Evolutionary conservation across 1,140 invertebrate species (phyloP).

Genomic region (Trichonephila clavata): DNA sequence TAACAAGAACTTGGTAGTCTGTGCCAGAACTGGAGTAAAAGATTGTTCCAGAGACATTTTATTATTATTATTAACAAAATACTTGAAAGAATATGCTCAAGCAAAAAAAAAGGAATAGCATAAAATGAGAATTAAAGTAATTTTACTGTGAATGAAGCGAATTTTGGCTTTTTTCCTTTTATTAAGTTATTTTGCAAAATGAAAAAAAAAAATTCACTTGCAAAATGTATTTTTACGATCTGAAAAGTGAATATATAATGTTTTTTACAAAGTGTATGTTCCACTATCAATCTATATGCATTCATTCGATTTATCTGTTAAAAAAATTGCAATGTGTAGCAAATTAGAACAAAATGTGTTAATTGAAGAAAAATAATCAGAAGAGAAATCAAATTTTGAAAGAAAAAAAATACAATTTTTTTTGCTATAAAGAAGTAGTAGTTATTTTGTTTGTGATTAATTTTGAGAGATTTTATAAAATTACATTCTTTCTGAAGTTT

Average conservation of each 20-base stretch:
- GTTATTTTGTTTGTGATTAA: too few relatives aligned
- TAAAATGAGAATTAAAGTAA: neutral
- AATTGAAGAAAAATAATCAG: too few relatives aligned
- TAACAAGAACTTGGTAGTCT: neutral
- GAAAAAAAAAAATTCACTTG: neutral
- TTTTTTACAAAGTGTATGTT: neutral
- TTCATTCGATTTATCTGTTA: neutral
- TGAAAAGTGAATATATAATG: neutral
- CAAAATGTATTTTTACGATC: neutral
- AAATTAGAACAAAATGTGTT: too few relatives aligned
- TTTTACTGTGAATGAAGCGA: too few relatives aligned
- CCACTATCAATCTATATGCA: neutral
- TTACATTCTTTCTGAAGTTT: too few relatives aligned
- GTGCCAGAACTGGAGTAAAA: conserved; percentile 10
- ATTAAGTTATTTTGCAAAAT: neutral
- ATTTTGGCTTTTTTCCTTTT: too few relatives aligned
- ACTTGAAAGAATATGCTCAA: conserved; percentile 8
- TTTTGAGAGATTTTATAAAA: too few relatives aligned
- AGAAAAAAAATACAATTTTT: too few relatives aligned
- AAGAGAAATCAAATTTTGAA: too few relatives aligned
- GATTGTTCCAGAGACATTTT: neutral
- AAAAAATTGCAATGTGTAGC: too few relatives aligned
- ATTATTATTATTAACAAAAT: neutral
- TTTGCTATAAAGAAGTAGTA: too few relatives aligned
- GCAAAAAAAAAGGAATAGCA: neutral